phyloP scores from a whole-genome alignment of 2,888 invertebrate genomes.

The Oscheius sp. region DNA sequence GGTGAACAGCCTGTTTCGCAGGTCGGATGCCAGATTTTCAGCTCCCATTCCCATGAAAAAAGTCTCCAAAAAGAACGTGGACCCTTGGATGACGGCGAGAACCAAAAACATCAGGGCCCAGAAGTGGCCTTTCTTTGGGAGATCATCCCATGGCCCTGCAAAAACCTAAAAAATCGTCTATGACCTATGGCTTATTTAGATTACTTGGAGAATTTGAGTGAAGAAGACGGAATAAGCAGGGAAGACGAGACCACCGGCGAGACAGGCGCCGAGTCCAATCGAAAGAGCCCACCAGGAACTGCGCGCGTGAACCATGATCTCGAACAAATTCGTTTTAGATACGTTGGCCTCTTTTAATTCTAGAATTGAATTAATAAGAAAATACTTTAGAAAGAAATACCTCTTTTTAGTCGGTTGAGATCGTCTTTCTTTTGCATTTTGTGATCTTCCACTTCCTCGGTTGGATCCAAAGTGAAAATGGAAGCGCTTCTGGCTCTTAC shows the following conservation, averaged over 20 bases:
- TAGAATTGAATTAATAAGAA: conserved; percentile 9
- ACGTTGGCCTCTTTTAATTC: conserved; percentile 56
- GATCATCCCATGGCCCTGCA: conserved; percentile 68
- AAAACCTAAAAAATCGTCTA: conserved; percentile 45
- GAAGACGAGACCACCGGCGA: conserved; percentile 74
- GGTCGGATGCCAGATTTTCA: conserved; percentile 73
- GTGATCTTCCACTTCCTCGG: conserved; percentile 41
- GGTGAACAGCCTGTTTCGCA: conserved; percentile 74
- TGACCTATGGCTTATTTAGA: neutral
- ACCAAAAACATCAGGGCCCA: conserved; percentile 75
- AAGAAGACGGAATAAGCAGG: conserved; percentile 76
- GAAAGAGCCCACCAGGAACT: conserved; percentile 65
- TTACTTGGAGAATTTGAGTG: conserved; percentile 63
- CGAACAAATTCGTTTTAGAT: conserved; percentile 55
- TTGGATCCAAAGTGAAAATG: conserved; percentile 31
- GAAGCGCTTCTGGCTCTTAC: conserved; percentile 45
- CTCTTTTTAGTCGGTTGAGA: conserved; percentile 50
- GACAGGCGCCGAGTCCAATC: conserved; percentile 72
- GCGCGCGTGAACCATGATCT: conserved; percentile 73
- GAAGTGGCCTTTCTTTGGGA: conserved; percentile 73
- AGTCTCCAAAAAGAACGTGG: conserved; percentile 69
- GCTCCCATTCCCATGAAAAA: conserved; percentile 73
- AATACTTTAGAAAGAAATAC: conserved; percentile 5
- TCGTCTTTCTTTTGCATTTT: conserved; percentile 51
- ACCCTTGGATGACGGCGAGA: conserved; percentile 74